These are phyloP conservation scores for Nematolebias whitei DNA, from an alignment of 2,113 vertebrate species.

Conservation along the genomic window DNA sequence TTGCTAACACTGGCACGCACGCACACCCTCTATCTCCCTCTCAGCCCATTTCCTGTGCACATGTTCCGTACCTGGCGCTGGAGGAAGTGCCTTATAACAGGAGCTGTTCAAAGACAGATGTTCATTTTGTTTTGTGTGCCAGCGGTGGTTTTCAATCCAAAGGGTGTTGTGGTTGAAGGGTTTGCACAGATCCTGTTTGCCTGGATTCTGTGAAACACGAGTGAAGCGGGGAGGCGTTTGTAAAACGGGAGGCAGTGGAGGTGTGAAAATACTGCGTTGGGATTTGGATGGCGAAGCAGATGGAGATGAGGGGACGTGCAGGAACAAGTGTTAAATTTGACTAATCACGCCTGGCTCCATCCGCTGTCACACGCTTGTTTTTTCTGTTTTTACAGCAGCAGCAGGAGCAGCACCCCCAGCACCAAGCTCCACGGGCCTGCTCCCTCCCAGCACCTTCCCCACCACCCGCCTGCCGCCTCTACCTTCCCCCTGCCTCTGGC, in stretches of 20 bases:
- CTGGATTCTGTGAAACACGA: conserved; percentile 54
- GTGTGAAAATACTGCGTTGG: conserved; percentile 62
- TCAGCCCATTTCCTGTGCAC: conserved; percentile 64
- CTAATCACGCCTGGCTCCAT: conserved; percentile 53
- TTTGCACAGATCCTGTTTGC: conserved; percentile 54
- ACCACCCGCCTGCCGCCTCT: conserved; percentile 84
- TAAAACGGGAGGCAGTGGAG: conserved; percentile 57
- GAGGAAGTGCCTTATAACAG: conserved; percentile 62
- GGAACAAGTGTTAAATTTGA: conserved; percentile 63
- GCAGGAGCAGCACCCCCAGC: conserved; percentile 95
- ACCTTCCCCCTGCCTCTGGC: conserved; percentile 87
- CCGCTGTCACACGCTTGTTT: conserved; percentile 11
- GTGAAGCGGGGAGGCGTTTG: conserved; percentile 48
- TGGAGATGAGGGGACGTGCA: conserved; percentile 56
- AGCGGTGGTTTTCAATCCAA: conserved; percentile 49
- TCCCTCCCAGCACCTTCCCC: conserved; percentile 82
- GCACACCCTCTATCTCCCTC: conserved; percentile 37
- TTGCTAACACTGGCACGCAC: conserved; percentile 59
- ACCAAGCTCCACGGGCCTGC: conserved; percentile 85
- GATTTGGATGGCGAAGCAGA: conserved; percentile 55
- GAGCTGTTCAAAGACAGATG: conserved; percentile 65
- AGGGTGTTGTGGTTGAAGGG: conserved; percentile 44
- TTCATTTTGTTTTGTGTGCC: conserved; percentile 46
- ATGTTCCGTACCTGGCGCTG: conserved; percentile 62
- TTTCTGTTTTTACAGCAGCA: conserved; percentile 83